Base-by-base conservation (phyloP, 1,140 invertebrate species). In the Diorhabda carinulata region DNA sequence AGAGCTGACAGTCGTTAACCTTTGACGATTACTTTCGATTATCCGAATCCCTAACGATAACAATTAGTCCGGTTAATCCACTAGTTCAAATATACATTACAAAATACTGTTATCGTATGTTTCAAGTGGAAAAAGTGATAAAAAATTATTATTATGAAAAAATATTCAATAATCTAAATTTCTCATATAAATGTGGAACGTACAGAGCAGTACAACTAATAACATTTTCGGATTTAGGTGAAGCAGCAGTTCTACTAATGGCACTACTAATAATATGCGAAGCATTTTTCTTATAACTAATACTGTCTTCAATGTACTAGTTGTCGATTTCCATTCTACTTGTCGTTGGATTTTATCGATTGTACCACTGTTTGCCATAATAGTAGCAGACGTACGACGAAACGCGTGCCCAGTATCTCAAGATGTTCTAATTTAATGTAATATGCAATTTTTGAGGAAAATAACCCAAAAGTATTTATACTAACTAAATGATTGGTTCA, bases 281-380 rank as follows among this genome's bases (percentile, higher is more conserved):
- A 52, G 52, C 64, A 65, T 65, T 65, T 56, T 65, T 65, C 64
- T 65, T 52, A 65, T 65, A 1, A 10, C 57, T 59, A 59, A 10
- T 59, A 40, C 43, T 65, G 4, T 65, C 64, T 65, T 65, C 45
- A 65, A 65, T 9, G 64, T 65, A 65, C 56, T 4, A 2, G 9
- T 7, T 57, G 44, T 2, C 43, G 25, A 52, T 59, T n/a, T 59
- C 57, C 57, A n/a, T 3, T 10, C 40, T 2, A 59, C 10, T 10
- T 59, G 40, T 59, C 57, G 40, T 41, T 59, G 57, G 10, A 59
- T 59, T 59, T 59, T 5, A 10, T 59, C 57, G 5, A 41, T 59
- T 10, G 2, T 41, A 10, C 57, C 57, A 10, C 40, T 59, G 57
- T 52, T 52, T 9, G 45, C 8, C 45, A 52, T 52, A 52, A 52